Evolutionary conservation across 1,140 invertebrate genomes (phyloP).

Genomic region (Battus philenor): DNA sequence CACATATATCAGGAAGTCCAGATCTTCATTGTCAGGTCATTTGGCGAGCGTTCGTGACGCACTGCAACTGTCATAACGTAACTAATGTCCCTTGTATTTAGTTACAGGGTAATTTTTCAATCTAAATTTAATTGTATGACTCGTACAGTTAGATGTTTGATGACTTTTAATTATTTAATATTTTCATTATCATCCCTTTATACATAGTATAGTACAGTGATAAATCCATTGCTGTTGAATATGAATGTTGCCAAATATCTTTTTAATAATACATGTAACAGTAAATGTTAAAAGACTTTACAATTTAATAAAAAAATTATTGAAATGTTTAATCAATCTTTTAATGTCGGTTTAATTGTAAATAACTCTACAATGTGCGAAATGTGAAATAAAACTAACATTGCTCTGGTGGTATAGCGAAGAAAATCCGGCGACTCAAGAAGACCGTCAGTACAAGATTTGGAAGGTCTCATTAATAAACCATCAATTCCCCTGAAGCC

Average conservation of each 20-base stretch:
- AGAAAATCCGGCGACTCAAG: slow-evolving; percentile 90
- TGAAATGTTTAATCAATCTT: no score
- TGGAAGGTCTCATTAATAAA: slow-evolving; percentile 93
- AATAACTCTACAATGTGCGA: slow-evolving; percentile 30
- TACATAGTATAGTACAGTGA: no score
- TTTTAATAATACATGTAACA: no score
- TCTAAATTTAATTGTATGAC: slow-evolving; percentile 36
- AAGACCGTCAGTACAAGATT: slow-evolving; percentile 90
- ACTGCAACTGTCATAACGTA: slow-evolving; percentile 57
- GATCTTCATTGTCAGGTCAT: slow-evolving; percentile 46
- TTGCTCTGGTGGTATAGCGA: slow-evolving; percentile 78
- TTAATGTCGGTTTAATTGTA: slow-evolving; percentile 24
- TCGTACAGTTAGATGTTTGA: slow-evolving; percentile 26
- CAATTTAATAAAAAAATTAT: no score
- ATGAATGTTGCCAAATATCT: no score
- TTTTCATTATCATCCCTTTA: background rate
- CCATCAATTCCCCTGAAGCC: slow-evolving; percentile 91
- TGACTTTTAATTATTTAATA: slow-evolving; percentile 28
- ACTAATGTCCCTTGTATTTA: slow-evolving; percentile 49
- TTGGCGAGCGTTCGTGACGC: slow-evolving; percentile 54
- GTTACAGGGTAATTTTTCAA: slow-evolving; percentile 47
- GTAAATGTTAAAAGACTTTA: background rate
- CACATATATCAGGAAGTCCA: slow-evolving; percentile 63
- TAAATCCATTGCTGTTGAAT: no score
- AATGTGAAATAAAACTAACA: slow-evolving; percentile 22